These are phyloP conservation scores for Corythucha ciliata DNA, from an alignment of 2,888 invertebrate genomes.

Conservation along the genomic window DNA sequence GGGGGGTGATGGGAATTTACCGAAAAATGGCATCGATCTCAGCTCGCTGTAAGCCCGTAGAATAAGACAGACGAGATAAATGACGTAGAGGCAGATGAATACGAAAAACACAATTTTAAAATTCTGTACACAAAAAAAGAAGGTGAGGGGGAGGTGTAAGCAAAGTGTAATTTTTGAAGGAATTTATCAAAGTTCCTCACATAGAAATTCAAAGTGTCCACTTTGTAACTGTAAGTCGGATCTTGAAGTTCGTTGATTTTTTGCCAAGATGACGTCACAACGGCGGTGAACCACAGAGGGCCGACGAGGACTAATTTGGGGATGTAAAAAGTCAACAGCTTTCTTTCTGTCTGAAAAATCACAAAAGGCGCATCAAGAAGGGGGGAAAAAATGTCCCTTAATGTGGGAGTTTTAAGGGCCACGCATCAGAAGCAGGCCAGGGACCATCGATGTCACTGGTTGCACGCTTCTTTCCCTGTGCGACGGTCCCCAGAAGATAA, in stretches of 20 bases:
- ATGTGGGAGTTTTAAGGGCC: no score
- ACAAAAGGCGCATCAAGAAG: not conserved
- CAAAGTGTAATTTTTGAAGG: conserved; percentile 1
- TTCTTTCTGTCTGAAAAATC: conserved; percentile 67
- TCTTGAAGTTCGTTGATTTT: conserved; percentile 78
- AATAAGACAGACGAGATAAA: conserved; percentile 74
- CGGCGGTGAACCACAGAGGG: conserved; percentile 75
- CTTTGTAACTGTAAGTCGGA: conserved; percentile 84
- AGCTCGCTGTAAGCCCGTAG: conserved; percentile 88
- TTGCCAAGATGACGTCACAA: conserved; percentile 82
- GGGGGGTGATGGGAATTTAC: no score
- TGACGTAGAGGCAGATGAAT: conserved; percentile 70
- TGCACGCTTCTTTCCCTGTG: no score
- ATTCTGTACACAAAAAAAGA: conserved; percentile 50
- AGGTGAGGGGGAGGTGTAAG: not conserved
- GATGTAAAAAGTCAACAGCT: conserved; percentile 76
- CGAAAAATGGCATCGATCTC: conserved; percentile 94
- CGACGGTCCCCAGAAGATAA: no score
- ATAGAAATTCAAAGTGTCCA: conserved; percentile 72
- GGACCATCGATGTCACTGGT: no score
- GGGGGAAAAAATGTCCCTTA: no score
- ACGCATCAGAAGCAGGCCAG: no score
- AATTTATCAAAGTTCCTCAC: conserved; percentile 47
- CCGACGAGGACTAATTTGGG: conserved; percentile 82
- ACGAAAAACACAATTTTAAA: conserved; percentile 86